These are phyloP conservation scores for Dendropsophus ebraccatus DNA, from an alignment of 2,113 vertebrate species.

Conservation along the genomic window DNA sequence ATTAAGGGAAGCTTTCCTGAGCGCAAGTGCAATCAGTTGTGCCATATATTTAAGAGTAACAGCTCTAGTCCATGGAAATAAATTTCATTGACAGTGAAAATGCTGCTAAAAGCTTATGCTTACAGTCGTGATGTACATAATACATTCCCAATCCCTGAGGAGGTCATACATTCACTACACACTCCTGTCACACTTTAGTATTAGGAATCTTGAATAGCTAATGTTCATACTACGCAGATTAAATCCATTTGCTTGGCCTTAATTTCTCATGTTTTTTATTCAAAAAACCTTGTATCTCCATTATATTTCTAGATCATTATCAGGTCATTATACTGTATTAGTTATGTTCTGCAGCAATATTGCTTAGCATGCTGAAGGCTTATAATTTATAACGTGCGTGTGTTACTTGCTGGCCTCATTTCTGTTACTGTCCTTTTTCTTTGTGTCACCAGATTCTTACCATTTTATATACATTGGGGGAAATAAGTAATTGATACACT, in stretches of 20 bases:
- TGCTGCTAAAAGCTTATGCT: background rate
- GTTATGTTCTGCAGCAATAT: background rate
- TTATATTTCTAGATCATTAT: background rate
- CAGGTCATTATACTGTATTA: background rate
- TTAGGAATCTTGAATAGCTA: background rate
- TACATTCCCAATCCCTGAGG: background rate
- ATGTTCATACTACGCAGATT: background rate
- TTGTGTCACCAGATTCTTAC: background rate
- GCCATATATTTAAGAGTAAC: background rate
- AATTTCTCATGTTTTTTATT: background rate
- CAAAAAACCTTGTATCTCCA: background rate
- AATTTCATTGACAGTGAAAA: constrained; percentile 6
- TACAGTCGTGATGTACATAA: background rate
- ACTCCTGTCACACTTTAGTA: background rate
- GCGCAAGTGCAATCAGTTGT: constrained; percentile 6
- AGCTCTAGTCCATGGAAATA: background rate
- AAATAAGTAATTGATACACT: no score
- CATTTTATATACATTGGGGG: background rate
- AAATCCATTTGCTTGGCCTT: background rate
- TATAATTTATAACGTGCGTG: background rate
- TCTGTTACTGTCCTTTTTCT: background rate
- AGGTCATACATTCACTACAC: background rate
- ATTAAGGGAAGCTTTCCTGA: background rate
- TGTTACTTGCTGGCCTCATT: background rate
- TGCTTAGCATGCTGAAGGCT: background rate